Evolutionary conservation across 1,140 invertebrate genomes (phyloP), one percentile per base, ranked within the genome.

Genomic region (Vanessa atalanta): DNA sequence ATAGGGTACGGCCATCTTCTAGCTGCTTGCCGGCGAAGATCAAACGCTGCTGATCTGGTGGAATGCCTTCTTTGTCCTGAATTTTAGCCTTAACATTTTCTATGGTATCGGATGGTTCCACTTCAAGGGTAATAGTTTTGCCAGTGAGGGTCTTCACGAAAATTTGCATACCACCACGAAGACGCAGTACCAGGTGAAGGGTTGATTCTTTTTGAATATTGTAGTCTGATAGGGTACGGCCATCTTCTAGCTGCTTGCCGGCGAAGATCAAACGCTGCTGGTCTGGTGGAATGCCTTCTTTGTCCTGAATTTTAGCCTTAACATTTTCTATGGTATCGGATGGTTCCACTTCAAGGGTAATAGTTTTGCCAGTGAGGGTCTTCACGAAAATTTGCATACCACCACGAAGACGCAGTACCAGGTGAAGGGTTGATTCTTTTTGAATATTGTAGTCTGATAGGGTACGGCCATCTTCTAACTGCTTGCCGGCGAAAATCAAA

Each of bases 71-170:
- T 82, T 95, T 95, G 79, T 95, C 95, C 82, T 95, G 94, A 79
- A 95, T 95, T 78, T 95, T 95, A 26, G 95, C 93, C 73, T 95
- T 95, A 0, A 95, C 94, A 92, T 95, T 95, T 75, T 95, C 95
- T 83, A 95, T 95, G 12, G 95, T 95, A 82, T 96, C 95, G 75
- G 94, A 92, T 8, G 92, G 84, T 68, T 96, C 95, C 11, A 96
- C 95, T 85, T 96, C 95, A 11, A 96, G 87, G 0, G 95, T 96
- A 77, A 96, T 96, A 37, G 95, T 96, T 83, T 96, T 96, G 6
- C 95, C 95, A 65, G 95, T 96, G 6, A 96, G 85, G 51, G 95
- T 95, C 81, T 95, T 95, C 5, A 95, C 82, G 43, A 84, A 84
- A 15, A 94, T 97, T 87, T 93, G 95, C 95, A 50, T 84, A 57